Percentiles rank a stretch among this genome's conserved stretches.
These are phyloP conservation scores for Panzeria rudis DNA, from an alignment of 2,888 invertebrate genomes.

Conservation along the genomic window DNA sequence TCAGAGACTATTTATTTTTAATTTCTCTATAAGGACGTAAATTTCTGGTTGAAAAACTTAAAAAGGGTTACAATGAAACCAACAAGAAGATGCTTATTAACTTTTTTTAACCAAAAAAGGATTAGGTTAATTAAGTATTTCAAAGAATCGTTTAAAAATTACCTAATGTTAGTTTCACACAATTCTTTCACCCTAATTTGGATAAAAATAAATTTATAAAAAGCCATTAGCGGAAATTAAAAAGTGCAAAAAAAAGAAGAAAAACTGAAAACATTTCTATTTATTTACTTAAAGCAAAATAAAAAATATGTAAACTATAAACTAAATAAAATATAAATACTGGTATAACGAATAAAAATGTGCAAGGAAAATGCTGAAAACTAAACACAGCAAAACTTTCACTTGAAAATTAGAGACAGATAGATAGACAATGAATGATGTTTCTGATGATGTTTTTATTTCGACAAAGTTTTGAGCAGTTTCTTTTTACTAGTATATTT, in stretches of 20 bases:
- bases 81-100: too few species aligned
- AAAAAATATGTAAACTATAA: slow-evolving; percentile 15
- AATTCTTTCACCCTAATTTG: background rate
- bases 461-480: slow-evolving; percentile 25
- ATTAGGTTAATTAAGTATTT: background rate
- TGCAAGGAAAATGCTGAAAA: slow-evolving; percentile 36
- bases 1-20: too few species aligned
- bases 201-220: slow-evolving; percentile 10
- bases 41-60: too few species aligned
- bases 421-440: slow-evolving; percentile 7
- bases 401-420: slow-evolving; percentile 30
- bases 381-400: slow-evolving; percentile 51
- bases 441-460: slow-evolving; percentile 18
- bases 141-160: background rate
- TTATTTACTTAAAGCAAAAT: background rate
- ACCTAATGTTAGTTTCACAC: background rate
- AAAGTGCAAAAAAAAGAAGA: background rate
- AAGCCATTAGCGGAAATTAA: slow-evolving; percentile 40
- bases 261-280: background rate
- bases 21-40: too few species aligned
- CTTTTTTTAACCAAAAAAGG: too few species aligned
- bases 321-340: slow-evolving; percentile 7
- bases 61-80: too few species aligned
- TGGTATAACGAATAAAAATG: background rate
- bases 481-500: slow-evolving; percentile 13